Conservation (phyloP, 2,113 vertebrate genomes). For the Neodon shergylaensis region DNA sequence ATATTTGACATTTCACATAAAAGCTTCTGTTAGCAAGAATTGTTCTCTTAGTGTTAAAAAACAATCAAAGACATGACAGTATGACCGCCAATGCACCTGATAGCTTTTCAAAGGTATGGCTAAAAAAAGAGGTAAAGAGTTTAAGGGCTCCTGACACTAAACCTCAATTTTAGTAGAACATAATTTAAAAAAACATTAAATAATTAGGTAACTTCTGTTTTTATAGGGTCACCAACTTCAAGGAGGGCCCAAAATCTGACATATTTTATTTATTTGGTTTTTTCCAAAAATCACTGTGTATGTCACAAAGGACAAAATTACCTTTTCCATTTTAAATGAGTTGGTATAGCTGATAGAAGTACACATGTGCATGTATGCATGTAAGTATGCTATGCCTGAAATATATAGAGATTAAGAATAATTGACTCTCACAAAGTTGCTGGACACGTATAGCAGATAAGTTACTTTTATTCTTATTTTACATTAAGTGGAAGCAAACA, state of each 20-base stretch:
- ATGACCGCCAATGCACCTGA: background rate
- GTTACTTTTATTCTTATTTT: slow-evolving; percentile 2
- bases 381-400: background rate
- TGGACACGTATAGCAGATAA: background rate
- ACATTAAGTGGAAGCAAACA: background rate
- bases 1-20: background rate
- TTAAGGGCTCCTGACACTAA: background rate
- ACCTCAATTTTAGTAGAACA: slow-evolving; percentile 45
- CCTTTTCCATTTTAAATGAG: background rate
- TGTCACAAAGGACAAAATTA: background rate
- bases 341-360: background rate
- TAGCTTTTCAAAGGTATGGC: background rate
- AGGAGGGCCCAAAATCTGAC: background rate
- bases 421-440: background rate
- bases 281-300: background rate
- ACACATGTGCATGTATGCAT: background rate
- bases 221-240: background rate
- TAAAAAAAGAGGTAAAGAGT: background rate
- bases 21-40: slow-evolving; percentile 30
- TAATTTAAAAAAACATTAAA: slow-evolving; percentile 56
- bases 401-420: background rate
- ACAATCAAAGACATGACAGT: background rate
- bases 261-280: background rate
- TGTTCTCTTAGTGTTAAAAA: background rate
- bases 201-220: slow-evolving; percentile 32